Percentiles rank a stretch among this genome's conserved stretches.
Evolutionary conservation across 2,888 invertebrate species (phyloP).

Genomic region (Heliconius aoede): DNA sequence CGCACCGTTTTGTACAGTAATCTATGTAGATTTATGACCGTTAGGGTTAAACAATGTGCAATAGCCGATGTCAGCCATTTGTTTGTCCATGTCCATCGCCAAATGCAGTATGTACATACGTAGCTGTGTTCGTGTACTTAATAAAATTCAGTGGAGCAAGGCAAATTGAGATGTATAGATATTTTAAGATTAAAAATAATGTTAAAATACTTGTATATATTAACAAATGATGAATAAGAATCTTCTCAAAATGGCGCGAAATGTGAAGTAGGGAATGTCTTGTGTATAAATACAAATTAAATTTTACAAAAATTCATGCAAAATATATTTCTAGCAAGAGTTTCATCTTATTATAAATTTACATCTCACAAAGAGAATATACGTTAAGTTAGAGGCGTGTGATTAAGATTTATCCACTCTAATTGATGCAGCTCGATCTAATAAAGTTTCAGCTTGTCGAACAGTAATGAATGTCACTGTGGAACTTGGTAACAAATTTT

Average conservation of each 20-base stretch:
- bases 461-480: conserved; percentile 8
- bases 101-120: not conserved
- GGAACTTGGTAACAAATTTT: conserved; percentile 15
- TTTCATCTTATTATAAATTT: not conserved
- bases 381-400: not conserved
- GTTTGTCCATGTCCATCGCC: conserved; percentile 10
- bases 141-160: conserved; percentile 11
- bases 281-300: not conserved
- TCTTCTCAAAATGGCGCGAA: too few species aligned
- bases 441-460: conserved; percentile 15
- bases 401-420: conserved; percentile 20
- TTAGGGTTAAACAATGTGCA: conserved; percentile 27
- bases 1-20: conserved; percentile 6
- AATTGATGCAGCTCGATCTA: conserved; percentile 17
- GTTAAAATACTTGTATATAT: too few species aligned
- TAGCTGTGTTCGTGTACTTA: not conserved
- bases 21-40: conserved; percentile 22
- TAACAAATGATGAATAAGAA: too few species aligned
- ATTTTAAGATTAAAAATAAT: not conserved
- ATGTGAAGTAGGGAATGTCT: not conserved
- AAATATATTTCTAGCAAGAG: not conserved
- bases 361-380: not conserved
- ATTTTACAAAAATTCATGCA: not conserved
- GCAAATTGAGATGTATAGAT: not conserved
- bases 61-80: conserved; percentile 28